Evolutionary conservation across 2,888 invertebrate species (phyloP).

Genomic region (Clunio marinus): DNA sequence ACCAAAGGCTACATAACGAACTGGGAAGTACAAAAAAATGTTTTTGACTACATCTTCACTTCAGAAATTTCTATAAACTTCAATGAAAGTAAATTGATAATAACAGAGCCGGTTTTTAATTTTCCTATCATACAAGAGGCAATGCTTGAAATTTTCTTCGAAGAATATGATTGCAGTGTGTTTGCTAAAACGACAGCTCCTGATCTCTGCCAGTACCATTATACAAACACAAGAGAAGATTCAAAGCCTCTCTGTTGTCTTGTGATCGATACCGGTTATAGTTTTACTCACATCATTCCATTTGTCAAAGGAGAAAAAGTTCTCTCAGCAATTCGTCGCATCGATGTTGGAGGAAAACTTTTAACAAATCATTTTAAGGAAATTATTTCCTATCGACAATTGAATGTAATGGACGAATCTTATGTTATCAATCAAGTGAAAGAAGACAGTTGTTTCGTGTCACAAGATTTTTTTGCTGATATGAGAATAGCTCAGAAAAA

Average conservation of each 20-base stretch:
- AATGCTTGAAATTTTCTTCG: constrained; percentile 93
- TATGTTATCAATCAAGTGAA: constrained; percentile 98
- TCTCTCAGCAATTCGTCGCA: constrained; percentile 67
- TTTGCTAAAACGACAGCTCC: constrained; percentile 75
- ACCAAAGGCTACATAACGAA: constrained; percentile 94
- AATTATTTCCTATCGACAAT: constrained; percentile 89
- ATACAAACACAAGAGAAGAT: constrained; percentile 58
- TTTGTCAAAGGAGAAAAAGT: constrained; percentile 75
- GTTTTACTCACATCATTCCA: constrained; percentile 91
- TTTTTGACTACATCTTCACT: constrained; percentile 94
- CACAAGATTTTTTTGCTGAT: constrained; percentile 75
- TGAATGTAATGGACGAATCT: constrained; percentile 98
- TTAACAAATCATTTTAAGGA: constrained; percentile 97
- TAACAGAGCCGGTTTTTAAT: constrained; percentile 94
- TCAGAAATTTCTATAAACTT: constrained; percentile 76
- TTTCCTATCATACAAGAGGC: constrained; percentile 87
- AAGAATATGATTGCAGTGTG: constrained; percentile 89
- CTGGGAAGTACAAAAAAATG: constrained; percentile 88
- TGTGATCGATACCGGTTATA: constrained; percentile 91
- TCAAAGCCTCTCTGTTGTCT: constrained; percentile 64
- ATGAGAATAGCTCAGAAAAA: constrained; percentile 64
- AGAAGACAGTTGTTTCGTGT: constrained; percentile 94
- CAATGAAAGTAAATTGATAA: constrained; percentile 71
- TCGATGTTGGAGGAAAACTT: constrained; percentile 95
- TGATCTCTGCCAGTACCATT: constrained; percentile 65